Evolutionary conservation across 2,888 invertebrate species (phyloP).

Genomic region (Eulithis testata): DNA sequence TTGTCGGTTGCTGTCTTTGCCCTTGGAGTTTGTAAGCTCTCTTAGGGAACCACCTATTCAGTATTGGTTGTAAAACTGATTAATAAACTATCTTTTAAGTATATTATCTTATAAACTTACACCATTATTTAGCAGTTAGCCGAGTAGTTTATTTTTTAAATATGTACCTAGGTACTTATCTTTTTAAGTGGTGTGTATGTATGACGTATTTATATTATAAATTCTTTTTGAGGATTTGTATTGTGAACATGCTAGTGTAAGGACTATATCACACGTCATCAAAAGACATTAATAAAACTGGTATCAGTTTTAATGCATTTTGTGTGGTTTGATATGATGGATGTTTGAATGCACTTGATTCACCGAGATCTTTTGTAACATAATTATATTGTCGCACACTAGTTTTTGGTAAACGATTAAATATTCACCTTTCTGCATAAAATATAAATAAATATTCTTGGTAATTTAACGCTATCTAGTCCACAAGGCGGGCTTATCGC

Average conservation of each 20-base stretch:
- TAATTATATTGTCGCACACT: too few relatives aligned
- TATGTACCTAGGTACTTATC: slow-evolving; percentile 39
- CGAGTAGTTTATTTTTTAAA: slow-evolving; percentile 68
- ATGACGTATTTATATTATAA: slow-evolving; percentile 30
- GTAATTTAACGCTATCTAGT: too few relatives aligned
- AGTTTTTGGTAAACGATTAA: too few relatives aligned
- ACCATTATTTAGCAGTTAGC: slow-evolving; percentile 73
- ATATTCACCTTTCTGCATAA: too few relatives aligned
- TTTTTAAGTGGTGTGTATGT: slow-evolving; percentile 39
- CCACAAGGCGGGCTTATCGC: too few relatives aligned
- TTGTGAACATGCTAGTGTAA: slow-evolving; percentile 38
- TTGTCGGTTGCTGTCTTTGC: slow-evolving; percentile 25
- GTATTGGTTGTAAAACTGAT: slow-evolving; percentile 79
- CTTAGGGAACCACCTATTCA: slow-evolving; percentile 66
- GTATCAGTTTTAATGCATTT: slow-evolving; percentile 34
- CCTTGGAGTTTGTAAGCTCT: slow-evolving; percentile 23
- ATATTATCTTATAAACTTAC: slow-evolving; percentile 71
- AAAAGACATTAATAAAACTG: slow-evolving; percentile 30
- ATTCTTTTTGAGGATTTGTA: slow-evolving; percentile 39
- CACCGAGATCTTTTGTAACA: slow-evolving; percentile 9
- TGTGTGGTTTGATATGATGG: slow-evolving; percentile 21
- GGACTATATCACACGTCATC: slow-evolving; percentile 20
- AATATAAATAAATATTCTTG: too few relatives aligned
- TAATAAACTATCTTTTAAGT: slow-evolving; percentile 68
- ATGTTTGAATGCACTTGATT: slow-evolving; percentile 20